Base-by-base conservation (phyloP, 2,888 invertebrate genomes). In the Caradrina clavipalpis region DNA sequence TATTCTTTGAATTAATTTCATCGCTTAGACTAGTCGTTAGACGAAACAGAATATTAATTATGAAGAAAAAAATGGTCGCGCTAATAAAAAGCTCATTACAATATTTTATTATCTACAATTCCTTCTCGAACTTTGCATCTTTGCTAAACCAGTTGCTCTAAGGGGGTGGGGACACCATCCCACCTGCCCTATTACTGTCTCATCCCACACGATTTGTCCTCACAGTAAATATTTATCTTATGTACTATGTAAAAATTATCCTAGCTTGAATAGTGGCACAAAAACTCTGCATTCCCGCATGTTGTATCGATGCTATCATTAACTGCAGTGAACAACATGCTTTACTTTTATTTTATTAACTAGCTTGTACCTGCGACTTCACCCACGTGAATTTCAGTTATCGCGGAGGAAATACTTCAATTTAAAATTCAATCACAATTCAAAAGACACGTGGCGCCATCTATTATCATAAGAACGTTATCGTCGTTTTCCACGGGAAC, bases 281-380 rank as follows among this genome's bases (percentile, higher is more conserved):
- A 78, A 75, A 78, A 78, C 53, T n/a, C 2, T 1, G 3, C 69
- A 78, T 78, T 71, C 68, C 15, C n/a, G 39, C 59, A 68, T 78
- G 65, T 50, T 65, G 80, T 80, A 67, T 62, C 39, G 53, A 69
- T 73, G 47, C 53, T 76, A 70, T 67, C 64, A 11, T 10, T 49
- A 49, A 42, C 56, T 35, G 63, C 73, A 76, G 69, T 80, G 66
- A 72, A 50, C 45, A 72, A 19, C 17, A 39, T 26, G 55, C 26
- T 59, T 69, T 69, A 60, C 31, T 21, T 77, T 65, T 76, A 62
- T 76, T 76, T 76, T n/a, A n/a, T n/a, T n/a, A n/a, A n/a, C n/a
- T n/a, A n/a, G n/a, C n/a, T n/a, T n/a, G n/a, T n/a, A n/a, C n/a
- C n/a, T n/a, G n/a, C n/a, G n/a, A n/a, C n/a, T n/a, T n/a, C n/a